A percentile compares a stretch with the other conserved stretches of the same genome.
phyloP scores from a whole-genome alignment of 2,113 vertebrate species.

The Hydropotes inermis region DNA sequence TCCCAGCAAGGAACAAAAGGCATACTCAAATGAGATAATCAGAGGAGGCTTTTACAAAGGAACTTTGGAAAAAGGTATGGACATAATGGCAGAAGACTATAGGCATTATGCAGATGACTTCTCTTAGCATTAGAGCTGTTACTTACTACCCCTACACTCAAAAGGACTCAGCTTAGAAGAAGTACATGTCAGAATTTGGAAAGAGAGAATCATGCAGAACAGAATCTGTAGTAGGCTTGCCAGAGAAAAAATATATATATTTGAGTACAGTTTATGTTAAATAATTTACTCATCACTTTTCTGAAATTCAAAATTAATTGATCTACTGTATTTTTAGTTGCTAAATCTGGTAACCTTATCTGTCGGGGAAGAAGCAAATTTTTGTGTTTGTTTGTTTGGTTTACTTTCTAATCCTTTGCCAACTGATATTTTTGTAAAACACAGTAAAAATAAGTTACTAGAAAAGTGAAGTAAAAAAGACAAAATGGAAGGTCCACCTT shows the following conservation, averaged over 20 bases:
- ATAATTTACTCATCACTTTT: neutral
- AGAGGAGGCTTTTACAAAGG: neutral
- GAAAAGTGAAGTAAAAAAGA: neutral
- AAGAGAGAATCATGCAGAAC: neutral
- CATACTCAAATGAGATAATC: neutral
- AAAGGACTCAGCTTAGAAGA: neutral
- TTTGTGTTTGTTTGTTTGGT: neutral
- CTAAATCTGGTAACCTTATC: neutral
- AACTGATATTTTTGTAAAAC: neutral
- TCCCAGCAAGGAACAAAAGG: neutral
- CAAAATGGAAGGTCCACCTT: neutral
- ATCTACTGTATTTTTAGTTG: neutral
- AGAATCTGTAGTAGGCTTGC: neutral
- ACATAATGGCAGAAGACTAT: neutral
- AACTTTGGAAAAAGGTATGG: neutral
- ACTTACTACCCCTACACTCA: fast-evolving
- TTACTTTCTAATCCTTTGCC: neutral
- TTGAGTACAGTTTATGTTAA: neutral
- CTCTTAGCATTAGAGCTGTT: neutral
- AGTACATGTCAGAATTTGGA: neutral
- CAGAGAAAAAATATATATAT: neutral
- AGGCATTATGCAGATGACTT: fast-evolving
- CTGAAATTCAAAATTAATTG: neutral
- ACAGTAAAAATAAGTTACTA: neutral
- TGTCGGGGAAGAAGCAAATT: neutral